These are phyloP conservation scores for Apogon hyalosoma DNA, from an alignment of 2,797 vertebrate species.

Conservation along the genomic window DNA sequence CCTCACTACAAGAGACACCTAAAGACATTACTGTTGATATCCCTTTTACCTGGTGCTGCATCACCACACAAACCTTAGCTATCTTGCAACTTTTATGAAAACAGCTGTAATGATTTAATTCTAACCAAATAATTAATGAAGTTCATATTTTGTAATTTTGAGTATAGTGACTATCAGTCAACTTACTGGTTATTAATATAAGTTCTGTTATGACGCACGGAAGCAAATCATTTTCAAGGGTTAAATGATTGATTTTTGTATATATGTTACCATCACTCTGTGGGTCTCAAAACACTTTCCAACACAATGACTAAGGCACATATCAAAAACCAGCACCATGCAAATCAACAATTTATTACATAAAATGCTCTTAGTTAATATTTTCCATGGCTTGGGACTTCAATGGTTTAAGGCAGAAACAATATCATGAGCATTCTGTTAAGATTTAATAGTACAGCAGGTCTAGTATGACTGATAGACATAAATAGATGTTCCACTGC, in stretches of 20 bases:
- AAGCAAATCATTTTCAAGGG: background rate
- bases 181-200: background rate
- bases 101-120: background rate
- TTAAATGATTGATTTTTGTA: background rate
- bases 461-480: conserved; percentile 5
- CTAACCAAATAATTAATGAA: background rate
- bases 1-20: too few relatives aligned
- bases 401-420: background rate
- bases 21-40: conserved; percentile 2
- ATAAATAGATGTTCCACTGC: conserved; percentile 17
- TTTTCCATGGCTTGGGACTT: conserved; percentile 2
- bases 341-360: background rate
- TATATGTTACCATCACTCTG: background rate
- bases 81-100: conserved; percentile 9
- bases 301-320: background rate
- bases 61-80: conserved; percentile 8
- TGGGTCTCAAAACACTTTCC: background rate
- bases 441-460: conserved; percentile 1
- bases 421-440: background rate
- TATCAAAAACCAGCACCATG: conserved; percentile 6
- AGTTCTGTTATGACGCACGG: background rate
- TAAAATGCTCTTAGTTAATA: background rate
- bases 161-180: background rate
- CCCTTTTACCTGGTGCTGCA: conserved; percentile 4
- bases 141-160: background rate